phyloP scores from a whole-genome alignment of 2,797 vertebrate species.

The Peromyscus attwateri region DNA sequence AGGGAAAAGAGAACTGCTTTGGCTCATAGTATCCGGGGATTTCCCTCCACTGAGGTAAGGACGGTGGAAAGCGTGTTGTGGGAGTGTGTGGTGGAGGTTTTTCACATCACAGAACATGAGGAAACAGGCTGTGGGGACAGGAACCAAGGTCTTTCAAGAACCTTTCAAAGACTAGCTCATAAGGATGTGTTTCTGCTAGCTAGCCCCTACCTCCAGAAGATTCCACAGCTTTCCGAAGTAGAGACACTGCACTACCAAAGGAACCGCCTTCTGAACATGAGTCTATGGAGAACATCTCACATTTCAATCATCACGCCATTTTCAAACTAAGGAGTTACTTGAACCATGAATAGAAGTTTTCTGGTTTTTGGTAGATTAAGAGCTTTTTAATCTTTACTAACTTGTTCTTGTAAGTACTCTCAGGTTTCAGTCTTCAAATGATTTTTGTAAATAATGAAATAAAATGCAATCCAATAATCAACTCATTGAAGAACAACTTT shows the following conservation, averaged over 20 bases:
- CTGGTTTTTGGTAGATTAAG: neutral
- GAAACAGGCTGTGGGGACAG: neutral
- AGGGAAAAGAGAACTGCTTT: neutral
- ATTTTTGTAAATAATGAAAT: neutral
- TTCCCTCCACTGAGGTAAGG: neutral
- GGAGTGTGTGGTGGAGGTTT: neutral
- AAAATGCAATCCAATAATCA: neutral
- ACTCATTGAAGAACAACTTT: neutral
- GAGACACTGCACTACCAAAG: neutral
- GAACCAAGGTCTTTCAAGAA: neutral
- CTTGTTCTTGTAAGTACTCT: neutral
- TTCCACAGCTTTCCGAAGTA: neutral
- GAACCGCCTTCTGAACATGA: too few relatives aligned
- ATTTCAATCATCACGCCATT: neutral
- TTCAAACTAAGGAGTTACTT: neutral
- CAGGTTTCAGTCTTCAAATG: slow-evolving; percentile 31
- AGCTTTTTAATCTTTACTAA: neutral
- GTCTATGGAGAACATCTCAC: neutral
- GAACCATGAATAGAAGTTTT: neutral
- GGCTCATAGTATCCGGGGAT: neutral
- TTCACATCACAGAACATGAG: neutral
- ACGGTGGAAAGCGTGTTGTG: neutral
- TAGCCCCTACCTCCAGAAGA: neutral
- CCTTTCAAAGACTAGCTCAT: neutral
- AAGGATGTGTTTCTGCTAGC: neutral